Percentiles rank a stretch among this genome's conserved stretches.
These are phyloP conservation scores for Cyphomyrus plagiostoma DNA, from an alignment of 2,113 vertebrate genomes.

Conservation along the genomic window DNA sequence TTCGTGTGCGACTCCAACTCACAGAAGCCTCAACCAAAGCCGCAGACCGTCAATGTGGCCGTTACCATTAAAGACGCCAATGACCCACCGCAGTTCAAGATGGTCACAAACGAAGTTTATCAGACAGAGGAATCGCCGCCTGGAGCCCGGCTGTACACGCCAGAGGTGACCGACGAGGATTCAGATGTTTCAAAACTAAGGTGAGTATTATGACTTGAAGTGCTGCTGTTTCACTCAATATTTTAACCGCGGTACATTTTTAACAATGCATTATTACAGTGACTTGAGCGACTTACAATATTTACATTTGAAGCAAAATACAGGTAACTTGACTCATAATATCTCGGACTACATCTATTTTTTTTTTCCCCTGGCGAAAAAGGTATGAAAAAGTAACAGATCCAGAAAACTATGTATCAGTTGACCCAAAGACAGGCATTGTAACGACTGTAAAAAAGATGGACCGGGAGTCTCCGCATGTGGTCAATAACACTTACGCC, in stretches of 20 bases:
- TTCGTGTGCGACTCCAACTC: conserved; percentile 40
- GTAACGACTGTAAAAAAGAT: conserved; percentile 53
- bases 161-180: conserved; percentile 50
- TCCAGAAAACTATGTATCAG: conserved; percentile 56
- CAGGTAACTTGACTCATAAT: neutral
- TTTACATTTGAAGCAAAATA: neutral
- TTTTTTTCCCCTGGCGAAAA: neutral
- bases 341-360: neutral
- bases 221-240: neutral
- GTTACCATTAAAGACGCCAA: conserved; percentile 53
- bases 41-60: conserved; percentile 27
- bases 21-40: fast-evolving
- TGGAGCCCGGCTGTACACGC: conserved; percentile 49
- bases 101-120: neutral
- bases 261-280: neutral
- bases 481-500: conserved; percentile 53
- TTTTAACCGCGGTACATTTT: neutral
- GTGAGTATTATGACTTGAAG: conserved; percentile 31
- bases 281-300: neutral
- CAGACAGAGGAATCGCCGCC: conserved; percentile 50
- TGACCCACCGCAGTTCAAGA: conserved; percentile 55
- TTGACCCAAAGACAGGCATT: conserved; percentile 59
- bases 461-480: conserved; percentile 63
- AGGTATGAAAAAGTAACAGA: conserved; percentile 59
- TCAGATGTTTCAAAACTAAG: conserved; percentile 32